Percentiles rank a stretch among this genome's conserved stretches.
Evolutionary conservation across 2,113 vertebrate species (phyloP).

Genomic region (Boleophthalmus pectinirostris): DNA sequence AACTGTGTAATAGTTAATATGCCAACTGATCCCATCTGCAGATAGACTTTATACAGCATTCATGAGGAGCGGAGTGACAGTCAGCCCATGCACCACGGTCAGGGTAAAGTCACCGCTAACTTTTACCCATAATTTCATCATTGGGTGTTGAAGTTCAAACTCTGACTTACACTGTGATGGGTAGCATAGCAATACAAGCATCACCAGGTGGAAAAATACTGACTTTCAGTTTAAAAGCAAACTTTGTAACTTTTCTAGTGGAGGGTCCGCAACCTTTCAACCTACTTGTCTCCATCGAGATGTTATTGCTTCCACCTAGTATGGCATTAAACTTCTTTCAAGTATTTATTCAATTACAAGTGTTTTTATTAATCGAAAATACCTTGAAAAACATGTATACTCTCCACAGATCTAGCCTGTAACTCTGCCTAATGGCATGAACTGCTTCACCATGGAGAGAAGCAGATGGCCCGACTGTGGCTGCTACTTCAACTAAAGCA

Average conservation of each 20-base stretch:
- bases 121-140: neutral
- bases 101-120: neutral
- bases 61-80: constrained; percentile 3
- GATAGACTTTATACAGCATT: neutral
- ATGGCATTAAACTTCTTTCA: neutral
- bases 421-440: too few species aligned
- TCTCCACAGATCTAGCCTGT: too few species aligned
- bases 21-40: constrained; percentile 17
- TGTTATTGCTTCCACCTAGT: neutral
- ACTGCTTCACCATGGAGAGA: too few species aligned
- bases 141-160: neutral
- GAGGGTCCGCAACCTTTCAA: neutral
- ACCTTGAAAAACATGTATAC: too few species aligned
- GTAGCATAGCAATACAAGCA: neutral
- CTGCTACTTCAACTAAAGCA: too few species aligned
- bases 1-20: constrained; percentile 4
- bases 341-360: too few species aligned
- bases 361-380: too few species aligned
- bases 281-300: neutral
- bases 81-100: constrained; percentile 11
- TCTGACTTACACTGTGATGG: neutral
- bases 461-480: too few species aligned
- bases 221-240: neutral
- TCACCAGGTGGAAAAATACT: neutral
- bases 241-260: neutral